Percentiles rank a stretch among this genome's conserved stretches.
phyloP scores from a whole-genome alignment of 2,888 invertebrate species.

The Tiliacea citrago region DNA sequence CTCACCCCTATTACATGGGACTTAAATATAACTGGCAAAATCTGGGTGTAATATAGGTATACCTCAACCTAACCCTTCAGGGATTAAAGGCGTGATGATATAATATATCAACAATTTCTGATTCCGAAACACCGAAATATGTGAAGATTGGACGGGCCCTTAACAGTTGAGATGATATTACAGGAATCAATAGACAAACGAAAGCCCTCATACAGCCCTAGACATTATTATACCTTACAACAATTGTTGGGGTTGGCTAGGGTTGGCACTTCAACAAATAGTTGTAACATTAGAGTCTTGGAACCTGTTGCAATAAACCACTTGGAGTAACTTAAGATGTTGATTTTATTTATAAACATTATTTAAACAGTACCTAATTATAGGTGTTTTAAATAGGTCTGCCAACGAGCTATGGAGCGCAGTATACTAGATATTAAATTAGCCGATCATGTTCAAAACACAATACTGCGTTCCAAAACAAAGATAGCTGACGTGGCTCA shows the following conservation, averaged over 20 bases:
- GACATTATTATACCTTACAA: slow-evolving; percentile 58
- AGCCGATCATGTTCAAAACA: too few relatives aligned
- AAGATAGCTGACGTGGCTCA: too few relatives aligned
- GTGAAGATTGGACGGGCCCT: slow-evolving; percentile 18
- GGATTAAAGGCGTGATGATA: too few relatives aligned
- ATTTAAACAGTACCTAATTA: background rate
- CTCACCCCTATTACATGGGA: too few relatives aligned
- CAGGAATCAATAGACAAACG: slow-evolving; percentile 60
- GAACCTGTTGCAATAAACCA: too few relatives aligned
- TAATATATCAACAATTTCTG: background rate
- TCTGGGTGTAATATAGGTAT: too few relatives aligned
- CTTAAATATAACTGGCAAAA: too few relatives aligned
- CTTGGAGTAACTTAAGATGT: background rate
- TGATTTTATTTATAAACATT: background rate
- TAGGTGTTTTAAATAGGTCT: background rate
- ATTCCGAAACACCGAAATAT: slow-evolving; percentile 21
- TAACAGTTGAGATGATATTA: slow-evolving; percentile 38
- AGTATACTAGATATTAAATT: too few relatives aligned
- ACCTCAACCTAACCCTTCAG: too few relatives aligned
- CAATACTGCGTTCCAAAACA: too few relatives aligned
- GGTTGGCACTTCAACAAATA: slow-evolving; percentile 9
- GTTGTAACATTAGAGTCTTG: too few relatives aligned
- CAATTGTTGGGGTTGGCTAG: slow-evolving; percentile 53
- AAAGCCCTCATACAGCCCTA: slow-evolving; percentile 51
- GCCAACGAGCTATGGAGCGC: too few relatives aligned